phyloP scores from a whole-genome alignment of 1,140 invertebrate genomes.

The Lordiphosa mommai region DNA sequence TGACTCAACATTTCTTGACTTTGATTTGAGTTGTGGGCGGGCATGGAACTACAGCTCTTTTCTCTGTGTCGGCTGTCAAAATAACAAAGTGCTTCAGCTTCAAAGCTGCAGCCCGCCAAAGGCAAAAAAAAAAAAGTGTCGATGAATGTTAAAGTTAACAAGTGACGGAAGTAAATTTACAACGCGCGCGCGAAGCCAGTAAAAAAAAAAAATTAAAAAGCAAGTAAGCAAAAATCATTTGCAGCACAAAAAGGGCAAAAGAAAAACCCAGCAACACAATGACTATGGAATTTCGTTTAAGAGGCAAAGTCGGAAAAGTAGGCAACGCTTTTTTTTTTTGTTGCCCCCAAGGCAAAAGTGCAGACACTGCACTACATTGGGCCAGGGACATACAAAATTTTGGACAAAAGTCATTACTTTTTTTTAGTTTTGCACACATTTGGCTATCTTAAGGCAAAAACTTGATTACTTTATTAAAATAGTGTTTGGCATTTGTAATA shows the following conservation, averaged over 20 bases:
- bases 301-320: too few species aligned
- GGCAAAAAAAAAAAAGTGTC: slow-evolving; percentile 66
- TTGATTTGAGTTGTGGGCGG: slow-evolving; percentile 53
- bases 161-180: slow-evolving; percentile 69
- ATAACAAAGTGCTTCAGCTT: slow-evolving; percentile 65
- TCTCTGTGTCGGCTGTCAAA: slow-evolving; percentile 54
- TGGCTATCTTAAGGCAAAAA: too few species aligned
- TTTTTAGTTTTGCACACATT: too few species aligned
- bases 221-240: slow-evolving; percentile 63
- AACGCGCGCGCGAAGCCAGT: slow-evolving; percentile 30
- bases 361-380: too few species aligned
- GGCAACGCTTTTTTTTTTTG: too few species aligned
- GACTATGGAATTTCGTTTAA: too few species aligned
- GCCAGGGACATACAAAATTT: too few species aligned
- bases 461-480: too few species aligned
- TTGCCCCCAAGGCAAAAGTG: too few species aligned
- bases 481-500: too few species aligned
- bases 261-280: background rate
- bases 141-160: slow-evolving; percentile 71
- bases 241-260: slow-evolving; percentile 5
- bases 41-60: background rate
- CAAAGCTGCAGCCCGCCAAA: slow-evolving; percentile 19
- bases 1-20: slow-evolving; percentile 69
- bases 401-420: too few species aligned
- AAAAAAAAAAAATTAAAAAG: slow-evolving; percentile 49